Evolutionary conservation across 2,797 vertebrate species (phyloP), one percentile per base, ranked within the genome.

Genomic region (Phoxinus dragarum): DNA sequence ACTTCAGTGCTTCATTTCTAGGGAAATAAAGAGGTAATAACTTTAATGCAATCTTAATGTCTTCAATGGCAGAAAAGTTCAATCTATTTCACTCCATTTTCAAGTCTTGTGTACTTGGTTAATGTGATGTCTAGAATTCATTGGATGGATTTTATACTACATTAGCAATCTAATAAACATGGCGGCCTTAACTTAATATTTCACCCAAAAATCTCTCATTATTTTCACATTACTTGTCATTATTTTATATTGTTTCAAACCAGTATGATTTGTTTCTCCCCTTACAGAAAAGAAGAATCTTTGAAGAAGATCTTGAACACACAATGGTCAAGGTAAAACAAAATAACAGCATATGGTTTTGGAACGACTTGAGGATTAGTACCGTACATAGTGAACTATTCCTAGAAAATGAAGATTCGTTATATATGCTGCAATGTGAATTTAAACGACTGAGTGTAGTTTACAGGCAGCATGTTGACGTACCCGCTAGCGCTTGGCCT

Each of bases 401-500:
- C 5, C 40, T 72, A 23, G 10, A 42, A 14, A 19, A 42, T 47
- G 1, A 31, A 49, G 38, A 36, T 34, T 47, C 1, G 5, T 79
- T 31, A 44, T 19, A 40, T 34, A 68, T 27, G 19, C 42, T 68
- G 49, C 31, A 75, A 19, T 19, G 11, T 59, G 49, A 42, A 64
- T 80, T 34, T 80, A 47, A 79, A 74, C 19, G 5, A 6, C 34
- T 8, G 0, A 6, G 10, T 27, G 27, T 66, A 36, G 23, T 75
- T 66, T 38, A 11, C 5, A 61, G 67, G 31, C 23, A 31, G 16
- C 52, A 10, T 31, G 76, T 68, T 31, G 36, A 83, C 56, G 93
- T 91, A 99, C 98, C 97, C 96, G 92, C 95, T 96, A 1, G 96
- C 92, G 0, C 95, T 91, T 19, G 97, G 95, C 73, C 93, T 95